Evolutionary conservation across 1,140 invertebrate species (phyloP), one percentile per base, ranked within the genome.

Genomic region (Dufourea novaeangliae): DNA sequence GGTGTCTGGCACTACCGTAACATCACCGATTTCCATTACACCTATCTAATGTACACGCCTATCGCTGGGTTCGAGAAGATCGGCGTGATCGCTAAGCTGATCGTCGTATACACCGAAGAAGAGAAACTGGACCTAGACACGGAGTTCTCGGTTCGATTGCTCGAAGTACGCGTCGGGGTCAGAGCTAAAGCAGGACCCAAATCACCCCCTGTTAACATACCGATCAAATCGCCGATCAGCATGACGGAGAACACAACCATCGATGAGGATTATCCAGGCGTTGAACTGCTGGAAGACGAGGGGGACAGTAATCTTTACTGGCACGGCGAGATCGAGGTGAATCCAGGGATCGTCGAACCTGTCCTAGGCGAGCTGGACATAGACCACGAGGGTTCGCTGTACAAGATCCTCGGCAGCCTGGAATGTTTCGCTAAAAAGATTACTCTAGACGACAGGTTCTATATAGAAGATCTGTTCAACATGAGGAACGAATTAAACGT

Each of bases 1-100:
- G 96, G 96, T 41, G 94, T 96, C 50, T 96, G 95, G 95, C 94
- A 95, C 71, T 96, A 94, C 87, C 90, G 93, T n/a, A 95, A 94
- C 50, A 82, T 94, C 0, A 94, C 94, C 6, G 94, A 97, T 89
- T 96, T 97, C 63, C 95, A 97, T 77, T 96, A 97, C 85, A 94
- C 95, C 20, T 96, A 96, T 85, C 94, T 95, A 79, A 90, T 97
- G 14, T 96, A 95, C 84, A 96, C 96, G 0, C 96, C 96, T 0
- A 85, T 97, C 10, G 93, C 95, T 80, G 95, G 94, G 8, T 95
- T 96, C 66, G 94, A 96, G 83, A 94, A 96, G 87, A 96, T 95
- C 83, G 96, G 96, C 1, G 91, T 95, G 5, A 94, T 96, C 0
- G 92, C 94, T 0, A 96, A 96, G 87, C 93, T 96, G 63, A 91